Conservation (phyloP, 2,797 vertebrate species). For the Sebastolobus alascanus region DNA sequence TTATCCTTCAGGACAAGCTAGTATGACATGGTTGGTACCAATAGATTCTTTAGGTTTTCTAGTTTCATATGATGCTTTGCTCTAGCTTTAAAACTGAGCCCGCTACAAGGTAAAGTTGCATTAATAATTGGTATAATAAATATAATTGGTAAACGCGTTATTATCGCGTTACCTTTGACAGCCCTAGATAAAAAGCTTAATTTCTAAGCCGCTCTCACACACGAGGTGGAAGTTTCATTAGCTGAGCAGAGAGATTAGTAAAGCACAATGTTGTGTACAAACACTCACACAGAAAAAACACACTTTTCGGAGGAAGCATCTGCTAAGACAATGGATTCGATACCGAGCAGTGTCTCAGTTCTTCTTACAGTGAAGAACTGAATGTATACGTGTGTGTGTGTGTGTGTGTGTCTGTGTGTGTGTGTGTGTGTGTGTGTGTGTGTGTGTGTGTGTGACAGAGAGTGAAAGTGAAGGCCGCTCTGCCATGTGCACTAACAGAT, state of each 20-base stretch:
- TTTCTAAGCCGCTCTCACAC: neutral
- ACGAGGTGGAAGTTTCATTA: neutral
- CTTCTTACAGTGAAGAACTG: slow-evolving; percentile 20
- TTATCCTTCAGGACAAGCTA: too few relatives aligned
- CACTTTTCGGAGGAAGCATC: slow-evolving; percentile 50
- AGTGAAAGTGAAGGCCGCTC: slow-evolving; percentile 4
- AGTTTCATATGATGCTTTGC: too few relatives aligned
- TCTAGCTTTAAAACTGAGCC: too few relatives aligned
- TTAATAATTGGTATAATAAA: too few relatives aligned
- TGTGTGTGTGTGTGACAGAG: neutral
- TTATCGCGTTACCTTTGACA: too few relatives aligned
- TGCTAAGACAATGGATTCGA: slow-evolving; percentile 47
- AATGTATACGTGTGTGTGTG: slow-evolving; percentile 15
- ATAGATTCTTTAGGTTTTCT: too few relatives aligned
- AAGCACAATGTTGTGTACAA: too few relatives aligned
- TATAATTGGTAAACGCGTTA: too few relatives aligned
- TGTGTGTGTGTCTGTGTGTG: slow-evolving; percentile 1
- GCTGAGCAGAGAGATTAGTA: neutral
- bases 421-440: neutral
- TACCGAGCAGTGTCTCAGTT: slow-evolving; percentile 46
- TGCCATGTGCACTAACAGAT: slow-evolving; percentile 55
- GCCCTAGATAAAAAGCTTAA: neutral
- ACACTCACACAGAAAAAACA: slow-evolving; percentile 3
- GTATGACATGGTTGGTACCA: too few relatives aligned
- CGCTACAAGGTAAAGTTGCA: too few relatives aligned